A percentile compares a stretch with the other conserved stretches of the same genome.
Conservation (phyloP, 2,888 invertebrate species). For the Prionchulus punctatus region DNA sequence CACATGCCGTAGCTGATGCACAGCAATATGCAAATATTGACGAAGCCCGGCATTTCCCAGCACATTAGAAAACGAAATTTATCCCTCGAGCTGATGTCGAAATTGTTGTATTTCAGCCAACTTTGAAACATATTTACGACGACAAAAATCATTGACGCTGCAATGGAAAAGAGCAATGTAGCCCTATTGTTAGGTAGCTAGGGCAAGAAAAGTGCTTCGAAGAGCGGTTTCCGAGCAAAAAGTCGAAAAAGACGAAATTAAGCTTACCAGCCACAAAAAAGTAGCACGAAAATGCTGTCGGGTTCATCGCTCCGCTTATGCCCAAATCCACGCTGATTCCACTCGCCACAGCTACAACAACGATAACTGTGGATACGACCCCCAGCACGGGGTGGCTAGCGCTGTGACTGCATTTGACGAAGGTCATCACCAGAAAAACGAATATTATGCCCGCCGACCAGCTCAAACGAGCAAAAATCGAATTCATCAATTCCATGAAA, state of each 20-base stretch:
- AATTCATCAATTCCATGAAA: background rate
- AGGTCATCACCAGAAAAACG: background rate
- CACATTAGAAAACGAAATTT: conserved; percentile 27
- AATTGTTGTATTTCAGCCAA: conserved; percentile 11
- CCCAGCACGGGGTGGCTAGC: background rate
- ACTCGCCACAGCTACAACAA: background rate
- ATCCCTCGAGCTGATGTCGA: conserved; percentile 15
- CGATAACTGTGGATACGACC: background rate
- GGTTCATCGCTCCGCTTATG: background rate
- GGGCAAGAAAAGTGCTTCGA: too few species aligned
- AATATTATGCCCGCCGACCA: background rate
- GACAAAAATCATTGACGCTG: background rate
- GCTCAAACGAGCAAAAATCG: background rate
- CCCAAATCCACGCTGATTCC: background rate
- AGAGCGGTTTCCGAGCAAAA: too few species aligned
- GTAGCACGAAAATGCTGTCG: background rate
- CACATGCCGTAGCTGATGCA: conserved; percentile 14
- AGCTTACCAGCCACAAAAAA: conserved; percentile 4
- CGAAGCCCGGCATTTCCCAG: conserved; percentile 21
- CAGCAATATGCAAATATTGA: conserved; percentile 17
- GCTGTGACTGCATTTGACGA: background rate
- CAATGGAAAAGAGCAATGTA: background rate
- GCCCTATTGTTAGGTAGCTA: too few species aligned
- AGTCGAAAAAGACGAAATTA: too few species aligned
- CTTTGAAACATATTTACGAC: background rate